Conservation (phyloP, 2,888 invertebrate species). For the Cheilosia scutellata region DNA sequence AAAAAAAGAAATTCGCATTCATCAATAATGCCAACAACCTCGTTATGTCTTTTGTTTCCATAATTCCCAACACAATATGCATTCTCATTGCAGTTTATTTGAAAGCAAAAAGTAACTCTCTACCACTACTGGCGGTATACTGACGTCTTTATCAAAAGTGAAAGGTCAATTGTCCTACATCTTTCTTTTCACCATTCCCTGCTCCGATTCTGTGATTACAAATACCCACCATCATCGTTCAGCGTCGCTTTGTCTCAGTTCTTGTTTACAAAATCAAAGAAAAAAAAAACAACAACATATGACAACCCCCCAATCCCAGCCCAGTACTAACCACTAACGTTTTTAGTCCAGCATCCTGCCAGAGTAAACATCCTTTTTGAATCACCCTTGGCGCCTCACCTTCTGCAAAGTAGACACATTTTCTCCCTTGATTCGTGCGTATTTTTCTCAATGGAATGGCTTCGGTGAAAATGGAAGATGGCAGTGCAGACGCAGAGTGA, state of each 20-base stretch:
- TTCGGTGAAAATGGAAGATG: no score
- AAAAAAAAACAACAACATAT: constrained; percentile 2
- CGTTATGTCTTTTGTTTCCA: not conserved
- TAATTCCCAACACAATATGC: constrained; percentile 18
- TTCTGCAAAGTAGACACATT: constrained; percentile 32
- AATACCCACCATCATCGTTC: constrained; percentile 12
- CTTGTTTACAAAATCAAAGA: constrained; percentile 44
- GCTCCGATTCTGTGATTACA: constrained; percentile 1
- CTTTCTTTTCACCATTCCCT: not conserved
- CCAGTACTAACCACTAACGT: constrained; percentile 4
- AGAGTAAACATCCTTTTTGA: constrained; percentile 50
- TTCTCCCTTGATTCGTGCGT: constrained; percentile 30
- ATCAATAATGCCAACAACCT: constrained; percentile 7
- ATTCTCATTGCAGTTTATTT: not conserved
- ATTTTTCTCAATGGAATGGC: constrained; percentile 56
- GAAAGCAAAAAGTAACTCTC: not conserved
- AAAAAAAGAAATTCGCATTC: constrained; percentile 1
- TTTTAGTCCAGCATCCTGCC: constrained; percentile 26
- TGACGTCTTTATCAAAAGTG: constrained; percentile 58
- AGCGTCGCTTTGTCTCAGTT: constrained; percentile 58
- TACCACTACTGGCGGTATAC: not conserved
- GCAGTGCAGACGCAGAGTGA: not conserved
- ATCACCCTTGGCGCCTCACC: constrained; percentile 59
- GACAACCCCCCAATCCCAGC: not conserved
- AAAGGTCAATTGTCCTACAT: constrained; percentile 64